Percentiles rank a stretch among this genome's conserved stretches.
Evolutionary conservation across 2,888 invertebrate species (phyloP).

Genomic region (Drosophila colorata): DNA sequence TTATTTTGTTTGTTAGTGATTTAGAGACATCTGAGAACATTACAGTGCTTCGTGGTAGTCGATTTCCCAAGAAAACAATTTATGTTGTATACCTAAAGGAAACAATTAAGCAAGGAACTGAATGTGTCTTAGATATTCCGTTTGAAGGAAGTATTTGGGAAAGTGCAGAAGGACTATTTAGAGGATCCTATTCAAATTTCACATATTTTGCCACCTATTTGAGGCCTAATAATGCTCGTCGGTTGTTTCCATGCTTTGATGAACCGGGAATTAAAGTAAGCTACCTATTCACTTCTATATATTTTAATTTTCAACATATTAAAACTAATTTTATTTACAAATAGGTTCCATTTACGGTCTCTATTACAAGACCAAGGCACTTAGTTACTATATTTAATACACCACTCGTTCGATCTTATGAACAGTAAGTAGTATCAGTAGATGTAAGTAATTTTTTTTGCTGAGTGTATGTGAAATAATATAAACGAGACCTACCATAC

Average conservation of each 20-base stretch:
- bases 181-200: constrained; percentile 87
- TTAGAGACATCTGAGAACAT: constrained; percentile 47
- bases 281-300: too few relatives aligned
- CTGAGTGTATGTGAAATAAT: too few relatives aligned
- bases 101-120: constrained; percentile 86
- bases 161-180: constrained; percentile 89
- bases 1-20: constrained; percentile 5
- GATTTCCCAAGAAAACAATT: constrained; percentile 88
- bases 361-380: constrained; percentile 88
- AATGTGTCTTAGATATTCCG: constrained; percentile 88
- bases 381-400: constrained; percentile 88
- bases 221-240: constrained; percentile 90
- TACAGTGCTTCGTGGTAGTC: constrained; percentile 85
- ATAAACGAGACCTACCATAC: too few relatives aligned
- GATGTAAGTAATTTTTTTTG: background rate
- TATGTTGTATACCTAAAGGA: constrained; percentile 88
- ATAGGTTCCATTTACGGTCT: constrained; percentile 89
- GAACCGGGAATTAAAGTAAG: constrained; percentile 91
- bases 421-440: constrained; percentile 86
- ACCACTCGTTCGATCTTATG: constrained; percentile 87
- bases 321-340: constrained; percentile 83
- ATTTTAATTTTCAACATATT: background rate
- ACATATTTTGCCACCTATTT: constrained; percentile 89
- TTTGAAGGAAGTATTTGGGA: constrained; percentile 89
- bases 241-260: constrained; percentile 93